Evolutionary conservation across 2,113 vertebrate genomes (phyloP), one percentile per base, ranked within the genome.

Genomic region (Cyanocitta stelleri): DNA sequence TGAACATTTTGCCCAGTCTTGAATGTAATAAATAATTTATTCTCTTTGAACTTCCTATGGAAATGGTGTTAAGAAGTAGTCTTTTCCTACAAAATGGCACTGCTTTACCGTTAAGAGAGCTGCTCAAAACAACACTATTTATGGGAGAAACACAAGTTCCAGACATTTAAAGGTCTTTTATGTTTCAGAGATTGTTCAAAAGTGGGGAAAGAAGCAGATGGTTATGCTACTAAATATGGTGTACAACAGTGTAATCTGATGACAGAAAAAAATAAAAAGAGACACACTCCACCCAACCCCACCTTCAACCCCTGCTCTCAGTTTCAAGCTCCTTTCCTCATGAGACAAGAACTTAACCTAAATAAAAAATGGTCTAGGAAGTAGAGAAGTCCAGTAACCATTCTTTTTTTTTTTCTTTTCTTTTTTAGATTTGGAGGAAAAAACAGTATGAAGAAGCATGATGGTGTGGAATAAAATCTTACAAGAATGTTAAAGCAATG

Each of bases 1-100:
- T 97, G 85, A 95, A 83, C 66, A 58, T 88, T 94, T 94, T 95
- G 51, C 75, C 93, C 82, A 52, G 82, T 83, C 74, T 85, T 89
- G 69, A 91, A 73, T 32, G 6, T 23, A 78, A 74, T 96, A 92
- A 92, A 97, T 88, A 9, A 91, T 94, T 93, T 61, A 90, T 80
- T 90, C 17, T 71, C 72, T 92, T 95, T 93, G 82, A 94, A 88
- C 67, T 93, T 96, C 35, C 68, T 49, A 13, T 92, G 52, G 41
- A 96, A 96, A 90, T 77, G 32, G 52, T 88, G 55, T 74, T 85
- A 96, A 95, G 72, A 94, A 35, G 29, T 90, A 81, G 43, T 37
- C 13, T 91, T 93, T 84, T 3, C 58, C 68, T 87, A 68, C 79
- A 92, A 93, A 93, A 86, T 80, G 63, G 43, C n/a, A 77, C 6